Evolutionary conservation across 2,888 invertebrate genomes (phyloP).

Genomic region (Noctuana brunneofusca): DNA sequence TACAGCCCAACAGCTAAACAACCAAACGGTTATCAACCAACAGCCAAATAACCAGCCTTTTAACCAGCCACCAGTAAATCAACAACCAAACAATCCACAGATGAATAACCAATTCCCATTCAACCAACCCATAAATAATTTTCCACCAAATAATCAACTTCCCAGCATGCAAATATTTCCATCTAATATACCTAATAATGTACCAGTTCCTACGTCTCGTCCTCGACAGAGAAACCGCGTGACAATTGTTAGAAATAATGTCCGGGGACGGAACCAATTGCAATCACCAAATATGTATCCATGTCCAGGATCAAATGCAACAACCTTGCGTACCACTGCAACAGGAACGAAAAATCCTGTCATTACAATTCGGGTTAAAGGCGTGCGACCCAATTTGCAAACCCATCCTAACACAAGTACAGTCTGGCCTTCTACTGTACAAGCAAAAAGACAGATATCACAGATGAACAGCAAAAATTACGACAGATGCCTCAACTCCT

Average conservation of each 20-base stretch:
- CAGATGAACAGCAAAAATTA: conserved; percentile 49
- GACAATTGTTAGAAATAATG: conserved; percentile 4
- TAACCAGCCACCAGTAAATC: neutral
- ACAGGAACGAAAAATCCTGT: conserved; percentile 39
- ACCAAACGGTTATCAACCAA: conserved; percentile 5
- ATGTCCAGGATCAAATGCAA: conserved; percentile 14
- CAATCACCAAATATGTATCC: conserved; percentile 8
- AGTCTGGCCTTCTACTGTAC: conserved; percentile 51
- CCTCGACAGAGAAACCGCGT: conserved; percentile 18
- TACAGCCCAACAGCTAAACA: neutral
- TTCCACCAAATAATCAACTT: neutral
- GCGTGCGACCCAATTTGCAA: conserved; percentile 64
- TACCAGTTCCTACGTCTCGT: neutral
- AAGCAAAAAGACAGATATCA: conserved; percentile 48
- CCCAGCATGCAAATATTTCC: neutral
- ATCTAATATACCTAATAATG: neutral
- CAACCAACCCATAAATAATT: neutral
- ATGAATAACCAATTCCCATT: conserved; percentile 7
- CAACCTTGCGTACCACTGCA: conserved; percentile 22
- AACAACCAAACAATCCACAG: conserved; percentile 7
- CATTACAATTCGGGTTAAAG: conserved; percentile 60
- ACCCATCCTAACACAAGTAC: conserved; percentile 52
- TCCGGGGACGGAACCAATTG: conserved; percentile 7
- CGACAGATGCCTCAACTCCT: conserved; percentile 63
- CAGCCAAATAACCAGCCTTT: conserved; percentile 13